A percentile compares a stretch with the other conserved stretches of the same genome.
Conservation (phyloP, 2,888 invertebrate genomes). For the Coleophora deauratella region DNA sequence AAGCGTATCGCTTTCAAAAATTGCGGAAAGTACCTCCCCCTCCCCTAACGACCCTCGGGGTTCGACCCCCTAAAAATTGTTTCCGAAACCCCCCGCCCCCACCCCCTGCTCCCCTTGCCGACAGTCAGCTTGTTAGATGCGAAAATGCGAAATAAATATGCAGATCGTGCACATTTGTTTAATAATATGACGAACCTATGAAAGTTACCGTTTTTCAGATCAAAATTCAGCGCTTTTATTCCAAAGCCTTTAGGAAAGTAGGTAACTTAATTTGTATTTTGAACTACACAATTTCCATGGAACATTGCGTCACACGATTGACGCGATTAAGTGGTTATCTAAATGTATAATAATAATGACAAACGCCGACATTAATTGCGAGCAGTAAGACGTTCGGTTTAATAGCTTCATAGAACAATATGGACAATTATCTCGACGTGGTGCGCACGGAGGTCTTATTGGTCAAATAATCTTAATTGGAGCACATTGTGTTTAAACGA, state of each 20-base stretch:
- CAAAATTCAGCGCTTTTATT: no score
- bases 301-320: neutral
- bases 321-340: constrained; percentile 2
- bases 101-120: constrained; percentile 16
- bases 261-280: no score
- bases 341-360: neutral
- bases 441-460: constrained; percentile 7
- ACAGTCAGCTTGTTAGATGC: constrained; percentile 34
- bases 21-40: constrained; percentile 21
- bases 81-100: constrained; percentile 20
- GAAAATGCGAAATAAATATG: constrained; percentile 32
- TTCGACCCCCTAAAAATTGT: constrained; percentile 30
- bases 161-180: neutral
- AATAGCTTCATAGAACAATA: constrained; percentile 21
- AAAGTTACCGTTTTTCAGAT: no score
- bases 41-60: constrained; percentile 28
- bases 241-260: no score
- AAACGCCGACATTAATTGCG: no score
- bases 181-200: no score
- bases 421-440: constrained; percentile 21
- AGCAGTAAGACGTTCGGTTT: neutral
- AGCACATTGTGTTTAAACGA: constrained; percentile 17
- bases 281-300: neutral
- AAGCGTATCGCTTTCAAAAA: constrained; percentile 52
- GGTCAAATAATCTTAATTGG: constrained; percentile 19